These are phyloP conservation scores for Odocoileus hemionus DNA, from an alignment of 2,113 vertebrate species.

Conservation along the genomic window DNA sequence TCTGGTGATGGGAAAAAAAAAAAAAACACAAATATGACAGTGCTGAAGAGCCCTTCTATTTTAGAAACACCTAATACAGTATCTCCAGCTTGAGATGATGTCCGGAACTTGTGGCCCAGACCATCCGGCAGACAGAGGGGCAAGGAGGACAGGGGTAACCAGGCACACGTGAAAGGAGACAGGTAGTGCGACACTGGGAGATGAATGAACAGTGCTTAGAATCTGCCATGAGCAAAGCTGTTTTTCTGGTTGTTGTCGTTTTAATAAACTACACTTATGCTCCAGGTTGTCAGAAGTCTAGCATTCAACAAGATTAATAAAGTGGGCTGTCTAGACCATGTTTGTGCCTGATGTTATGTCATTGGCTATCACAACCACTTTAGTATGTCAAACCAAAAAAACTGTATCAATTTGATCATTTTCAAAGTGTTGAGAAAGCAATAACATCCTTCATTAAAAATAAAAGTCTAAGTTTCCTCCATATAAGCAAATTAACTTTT, in stretches of 20 bases:
- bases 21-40: background rate
- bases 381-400: background rate
- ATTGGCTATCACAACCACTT: background rate
- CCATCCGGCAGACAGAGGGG: too few species aligned
- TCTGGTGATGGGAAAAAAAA: background rate
- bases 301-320: background rate
- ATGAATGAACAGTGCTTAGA: background rate
- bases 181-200: too few species aligned
- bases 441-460: background rate
- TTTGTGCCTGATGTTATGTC: background rate
- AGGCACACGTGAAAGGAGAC: background rate
- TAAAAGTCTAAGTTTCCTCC: background rate
- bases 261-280: background rate
- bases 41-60: background rate
- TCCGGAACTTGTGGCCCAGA: background rate
- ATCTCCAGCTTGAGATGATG: background rate
- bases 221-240: background rate
- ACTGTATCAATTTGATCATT: background rate
- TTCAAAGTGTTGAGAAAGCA: background rate
- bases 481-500: background rate
- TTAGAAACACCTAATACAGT: background rate
- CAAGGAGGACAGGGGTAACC: fast-evolving
- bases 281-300: background rate
- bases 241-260: background rate
- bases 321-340: background rate